Evolutionary conservation across 2,113 vertebrate species (phyloP).

Genomic region (Calyptommatus sinebrachiatus): DNA sequence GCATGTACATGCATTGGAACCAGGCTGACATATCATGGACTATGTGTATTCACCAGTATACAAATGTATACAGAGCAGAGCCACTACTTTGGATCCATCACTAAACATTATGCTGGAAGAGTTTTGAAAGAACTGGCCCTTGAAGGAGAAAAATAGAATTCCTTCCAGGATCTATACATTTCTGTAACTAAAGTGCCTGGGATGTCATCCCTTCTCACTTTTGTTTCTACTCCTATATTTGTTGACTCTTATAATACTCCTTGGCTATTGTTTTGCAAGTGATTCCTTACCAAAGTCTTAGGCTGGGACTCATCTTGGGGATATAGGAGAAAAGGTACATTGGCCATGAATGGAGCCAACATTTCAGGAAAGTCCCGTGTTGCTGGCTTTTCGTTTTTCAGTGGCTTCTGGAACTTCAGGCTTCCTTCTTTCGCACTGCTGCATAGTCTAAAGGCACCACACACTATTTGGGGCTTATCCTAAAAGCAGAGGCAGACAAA

Average conservation of each 20-base stretch:
- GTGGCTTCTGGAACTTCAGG: constrained; percentile 53
- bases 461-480: constrained; percentile 75
- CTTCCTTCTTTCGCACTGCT: constrained; percentile 60
- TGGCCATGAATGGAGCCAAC: constrained; percentile 75
- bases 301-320: constrained; percentile 64
- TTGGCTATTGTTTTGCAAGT: neutral
- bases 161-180: no score
- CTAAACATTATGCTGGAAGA: neutral
- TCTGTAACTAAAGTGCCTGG: no score
- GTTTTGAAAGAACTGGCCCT: neutral
- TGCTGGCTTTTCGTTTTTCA: constrained; percentile 62
- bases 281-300: constrained; percentile 50
- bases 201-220: no score
- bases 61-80: neutral
- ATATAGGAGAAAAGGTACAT: constrained; percentile 82
- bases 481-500: constrained; percentile 38
- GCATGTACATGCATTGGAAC: neutral
- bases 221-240: no score
- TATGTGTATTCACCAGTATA: no score
- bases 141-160: no score
- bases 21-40: no score
- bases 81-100: no score
- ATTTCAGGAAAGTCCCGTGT: constrained; percentile 66
- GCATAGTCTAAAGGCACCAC: constrained; percentile 79
- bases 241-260: no score